A percentile compares a stretch with the other conserved stretches of the same genome.
Conservation (phyloP, 1,140 invertebrate species). For the Lanistes nyassanus region DNA sequence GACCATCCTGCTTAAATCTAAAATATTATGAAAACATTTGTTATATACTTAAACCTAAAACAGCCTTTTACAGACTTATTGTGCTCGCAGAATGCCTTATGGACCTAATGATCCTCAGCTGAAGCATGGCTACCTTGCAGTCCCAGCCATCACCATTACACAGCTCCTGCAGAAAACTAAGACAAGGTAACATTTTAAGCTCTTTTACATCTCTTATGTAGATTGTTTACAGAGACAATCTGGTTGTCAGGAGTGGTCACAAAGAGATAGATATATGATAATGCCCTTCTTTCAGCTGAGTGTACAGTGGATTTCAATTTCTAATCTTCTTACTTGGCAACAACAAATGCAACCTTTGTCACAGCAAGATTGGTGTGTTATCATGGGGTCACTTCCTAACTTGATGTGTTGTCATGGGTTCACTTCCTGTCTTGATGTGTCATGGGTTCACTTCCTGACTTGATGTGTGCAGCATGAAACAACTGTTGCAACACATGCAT, state of each 20-base stretch:
- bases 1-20: no score
- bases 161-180: conserved; percentile 36
- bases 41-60: no score
- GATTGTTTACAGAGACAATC: no score
- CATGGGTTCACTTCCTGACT: not conserved
- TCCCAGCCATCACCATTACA: conserved; percentile 37
- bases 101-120: conserved; percentile 45
- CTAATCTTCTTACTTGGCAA: not conserved
- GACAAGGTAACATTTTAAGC: conserved; percentile 34
- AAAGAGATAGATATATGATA: not conserved
- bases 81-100: conserved; percentile 44
- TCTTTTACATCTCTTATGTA: no score
- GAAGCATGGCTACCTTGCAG: conserved; percentile 39
- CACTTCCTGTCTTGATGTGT: not conserved
- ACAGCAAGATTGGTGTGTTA: not conserved
- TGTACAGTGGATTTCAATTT: not conserved
- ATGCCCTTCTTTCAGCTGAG: no score
- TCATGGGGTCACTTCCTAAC: not conserved
- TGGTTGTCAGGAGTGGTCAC: not conserved
- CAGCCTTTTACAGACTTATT: no score
- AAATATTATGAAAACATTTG: no score
- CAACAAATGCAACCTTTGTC: not conserved
- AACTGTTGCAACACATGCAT: conserved; percentile 40
- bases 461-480: conserved; percentile 33
- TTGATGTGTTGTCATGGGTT: not conserved